These are phyloP conservation scores for Camponotus floridanus DNA, from an alignment of 1,140 invertebrate species.

Conservation along the genomic window DNA sequence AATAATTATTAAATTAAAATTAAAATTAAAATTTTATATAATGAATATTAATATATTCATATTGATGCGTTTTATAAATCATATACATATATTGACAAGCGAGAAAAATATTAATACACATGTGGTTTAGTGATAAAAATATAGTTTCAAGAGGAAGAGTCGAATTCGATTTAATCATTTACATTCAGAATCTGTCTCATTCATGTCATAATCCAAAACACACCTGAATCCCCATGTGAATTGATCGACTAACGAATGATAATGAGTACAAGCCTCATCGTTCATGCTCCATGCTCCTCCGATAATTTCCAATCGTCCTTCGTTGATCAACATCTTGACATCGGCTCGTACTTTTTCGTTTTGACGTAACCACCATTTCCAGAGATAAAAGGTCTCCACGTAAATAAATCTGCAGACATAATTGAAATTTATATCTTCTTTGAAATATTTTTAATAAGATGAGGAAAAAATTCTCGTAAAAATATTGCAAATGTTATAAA, in stretches of 20 bases:
- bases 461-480: not conserved
- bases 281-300: constrained; percentile 97
- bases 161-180: not conserved
- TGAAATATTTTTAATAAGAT: not conserved
- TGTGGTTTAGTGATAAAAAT: too few relatives aligned
- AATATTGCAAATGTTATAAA: not conserved
- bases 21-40: too few relatives aligned
- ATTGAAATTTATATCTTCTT: not conserved
- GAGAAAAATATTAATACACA: too few relatives aligned
- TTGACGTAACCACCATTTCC: constrained; percentile 96
- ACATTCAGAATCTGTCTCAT: not conserved
- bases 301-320: constrained; percentile 95
- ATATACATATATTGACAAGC: too few relatives aligned
- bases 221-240: constrained; percentile 93
- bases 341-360: constrained; percentile 86
- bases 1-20: too few relatives aligned
- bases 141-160: too few relatives aligned
- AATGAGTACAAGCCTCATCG: constrained; percentile 97
- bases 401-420: constrained; percentile 89
- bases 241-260: constrained; percentile 97
- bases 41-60: too few relatives aligned
- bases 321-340: constrained; percentile 88
- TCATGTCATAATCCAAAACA: not conserved
- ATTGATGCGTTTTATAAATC: too few relatives aligned
- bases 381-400: constrained; percentile 95